Percentiles rank a stretch among this genome's conserved stretches.
Evolutionary conservation across 1,140 invertebrate genomes (phyloP).

Genomic region (Cyclargus thomasi): DNA sequence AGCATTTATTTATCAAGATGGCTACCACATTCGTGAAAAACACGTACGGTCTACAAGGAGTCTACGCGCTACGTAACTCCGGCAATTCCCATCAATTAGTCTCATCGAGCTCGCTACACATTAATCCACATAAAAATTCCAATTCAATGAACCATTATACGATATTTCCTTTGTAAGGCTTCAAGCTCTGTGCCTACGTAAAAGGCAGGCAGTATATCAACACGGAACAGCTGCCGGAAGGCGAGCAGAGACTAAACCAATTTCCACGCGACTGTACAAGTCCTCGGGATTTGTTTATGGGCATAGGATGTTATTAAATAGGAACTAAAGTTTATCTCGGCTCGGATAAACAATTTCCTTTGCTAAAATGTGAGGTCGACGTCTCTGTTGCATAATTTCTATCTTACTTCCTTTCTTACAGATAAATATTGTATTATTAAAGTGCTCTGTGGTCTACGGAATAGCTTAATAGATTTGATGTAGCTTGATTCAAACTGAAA

Average conservation of each 20-base stretch:
- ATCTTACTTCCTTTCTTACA: background rate
- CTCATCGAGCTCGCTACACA: background rate
- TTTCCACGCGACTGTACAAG: slow-evolving; percentile 21
- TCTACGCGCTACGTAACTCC: background rate
- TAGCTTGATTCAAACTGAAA: too few relatives aligned
- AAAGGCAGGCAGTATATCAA: slow-evolving; percentile 18
- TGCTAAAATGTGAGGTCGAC: background rate
- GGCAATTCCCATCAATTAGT: background rate
- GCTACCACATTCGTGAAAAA: background rate
- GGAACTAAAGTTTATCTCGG: slow-evolving; percentile 1
- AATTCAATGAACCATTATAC: background rate
- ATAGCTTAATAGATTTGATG: too few relatives aligned
- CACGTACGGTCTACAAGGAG: background rate
- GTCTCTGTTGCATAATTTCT: background rate
- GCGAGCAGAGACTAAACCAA: slow-evolving; percentile 22
- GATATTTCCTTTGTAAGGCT: background rate
- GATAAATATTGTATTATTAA: too few relatives aligned
- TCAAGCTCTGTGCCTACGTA: slow-evolving; percentile 2
- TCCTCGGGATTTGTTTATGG: slow-evolving; percentile 20
- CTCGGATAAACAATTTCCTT: background rate
- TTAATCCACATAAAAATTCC: background rate
- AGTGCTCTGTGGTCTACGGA: too few relatives aligned
- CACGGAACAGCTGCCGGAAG: slow-evolving; percentile 33
- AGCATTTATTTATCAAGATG: too few relatives aligned
- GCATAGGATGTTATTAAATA: slow-evolving; percentile 12